phyloP scores from a whole-genome alignment of 1,140 invertebrate species.

The Bursaphelenchus mucronatus region DNA sequence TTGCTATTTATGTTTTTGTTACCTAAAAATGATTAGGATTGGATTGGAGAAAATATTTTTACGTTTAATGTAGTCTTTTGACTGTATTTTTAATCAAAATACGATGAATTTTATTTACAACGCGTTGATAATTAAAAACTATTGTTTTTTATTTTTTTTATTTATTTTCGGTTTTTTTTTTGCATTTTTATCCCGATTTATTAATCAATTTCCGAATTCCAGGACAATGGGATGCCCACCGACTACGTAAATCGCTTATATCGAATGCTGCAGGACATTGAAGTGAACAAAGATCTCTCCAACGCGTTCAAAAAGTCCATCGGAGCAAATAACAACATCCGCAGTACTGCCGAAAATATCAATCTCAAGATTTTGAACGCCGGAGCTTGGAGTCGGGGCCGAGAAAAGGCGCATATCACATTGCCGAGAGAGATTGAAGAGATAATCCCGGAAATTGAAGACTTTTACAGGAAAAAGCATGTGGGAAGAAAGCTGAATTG shows the following conservation, averaged over 20 bases:
- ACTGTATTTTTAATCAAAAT: too few relatives aligned
- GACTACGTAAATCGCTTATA: conserved; percentile 98
- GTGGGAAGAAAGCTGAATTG: conserved; percentile 95
- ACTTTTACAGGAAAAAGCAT: conserved; percentile 73
- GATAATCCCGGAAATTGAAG: conserved; percentile 87
- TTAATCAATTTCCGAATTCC: conserved; percentile 15
- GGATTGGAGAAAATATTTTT: too few relatives aligned
- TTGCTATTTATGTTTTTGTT: too few relatives aligned
- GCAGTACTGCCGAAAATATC: conserved; percentile 62
- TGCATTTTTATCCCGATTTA: conserved; percentile 1
- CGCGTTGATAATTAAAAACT: too few relatives aligned
- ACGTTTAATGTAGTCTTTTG: too few relatives aligned
- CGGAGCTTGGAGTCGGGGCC: conserved; percentile 85
- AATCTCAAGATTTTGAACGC: conserved; percentile 87
- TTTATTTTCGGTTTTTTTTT: background rate
- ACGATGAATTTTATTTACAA: too few relatives aligned
- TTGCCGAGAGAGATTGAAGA: conserved; percentile 94
- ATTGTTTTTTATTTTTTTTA: conserved; percentile 5
- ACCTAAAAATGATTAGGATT: too few relatives aligned
- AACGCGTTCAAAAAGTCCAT: conserved; percentile 55
- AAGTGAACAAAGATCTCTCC: conserved; percentile 76
- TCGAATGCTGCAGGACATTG: conserved; percentile 86
- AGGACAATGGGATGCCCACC: conserved; percentile 92
- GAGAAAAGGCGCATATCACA: conserved; percentile 87
- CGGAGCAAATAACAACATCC: conserved; percentile 54